Percentiles rank a stretch among this genome's conserved stretches.
Evolutionary conservation across 2,797 vertebrate species (phyloP).

Genomic region (Urosaurus nigricauda): DNA sequence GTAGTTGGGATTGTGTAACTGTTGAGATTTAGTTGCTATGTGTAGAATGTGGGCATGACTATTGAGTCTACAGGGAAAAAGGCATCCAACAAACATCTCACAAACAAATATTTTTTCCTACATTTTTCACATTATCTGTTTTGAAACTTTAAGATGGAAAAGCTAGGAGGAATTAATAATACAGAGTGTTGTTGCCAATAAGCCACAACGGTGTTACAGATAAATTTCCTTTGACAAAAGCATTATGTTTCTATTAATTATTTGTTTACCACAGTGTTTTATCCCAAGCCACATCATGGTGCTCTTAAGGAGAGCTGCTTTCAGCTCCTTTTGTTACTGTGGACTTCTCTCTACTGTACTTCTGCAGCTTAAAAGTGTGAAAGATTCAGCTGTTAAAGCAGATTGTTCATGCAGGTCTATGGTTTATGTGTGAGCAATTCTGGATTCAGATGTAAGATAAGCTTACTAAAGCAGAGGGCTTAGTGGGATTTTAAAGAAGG

Average conservation of each 20-base stretch:
- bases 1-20: neutral
- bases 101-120: neutral
- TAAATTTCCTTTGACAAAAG: neutral
- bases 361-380: conserved; percentile 1
- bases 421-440: conserved; percentile 31
- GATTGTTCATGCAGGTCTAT: conserved; percentile 47
- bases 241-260: neutral
- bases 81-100: neutral
- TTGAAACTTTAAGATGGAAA: neutral
- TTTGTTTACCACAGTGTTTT: neutral
- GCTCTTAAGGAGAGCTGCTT: conserved; percentile 50
- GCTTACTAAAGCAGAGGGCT: conserved; percentile 38
- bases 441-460: conserved; percentile 37
- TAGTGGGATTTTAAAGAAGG: neutral
- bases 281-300: conserved; percentile 41
- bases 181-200: neutral
- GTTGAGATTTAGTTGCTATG: neutral
- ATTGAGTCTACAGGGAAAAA: neutral
- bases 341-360: conserved; percentile 41
- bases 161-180: neutral
- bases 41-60: neutral
- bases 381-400: conserved; percentile 42
- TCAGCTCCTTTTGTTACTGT: conserved; percentile 4
- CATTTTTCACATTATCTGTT: neutral
- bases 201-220: neutral